These are phyloP conservation scores for Tuberolachnus salignus DNA, from an alignment of 2,888 invertebrate species.

Conservation along the genomic window DNA sequence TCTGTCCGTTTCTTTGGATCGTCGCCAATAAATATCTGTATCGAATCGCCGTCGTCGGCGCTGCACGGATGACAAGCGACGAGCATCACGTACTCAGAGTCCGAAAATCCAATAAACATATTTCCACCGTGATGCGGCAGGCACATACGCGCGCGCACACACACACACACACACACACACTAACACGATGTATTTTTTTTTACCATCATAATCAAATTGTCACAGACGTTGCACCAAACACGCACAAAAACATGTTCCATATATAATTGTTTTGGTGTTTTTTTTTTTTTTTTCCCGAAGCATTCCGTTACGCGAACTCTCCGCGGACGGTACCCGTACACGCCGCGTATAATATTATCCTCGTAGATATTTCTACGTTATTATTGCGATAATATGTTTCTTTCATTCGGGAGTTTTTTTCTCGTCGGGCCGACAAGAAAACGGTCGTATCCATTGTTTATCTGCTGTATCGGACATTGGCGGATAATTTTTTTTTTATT, in stretches of 20 bases:
- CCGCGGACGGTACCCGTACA: background rate
- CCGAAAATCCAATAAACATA: slow-evolving; percentile 42
- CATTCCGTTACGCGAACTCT: slow-evolving; percentile 39
- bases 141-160: background rate
- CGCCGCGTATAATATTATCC: too few species aligned
- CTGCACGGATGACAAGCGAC: slow-evolving; percentile 5
- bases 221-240: slow-evolving; percentile 19
- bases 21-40: slow-evolving; percentile 18
- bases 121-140: background rate
- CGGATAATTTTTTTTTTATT: slow-evolving; percentile 20
- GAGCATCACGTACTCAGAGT: slow-evolving; percentile 6
- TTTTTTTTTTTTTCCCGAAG: slow-evolving; percentile 2
- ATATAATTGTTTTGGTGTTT: background rate
- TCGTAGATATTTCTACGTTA: background rate
- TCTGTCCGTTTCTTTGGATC: background rate
- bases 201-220: slow-evolving; percentile 38
- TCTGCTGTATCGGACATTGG: slow-evolving; percentile 39
- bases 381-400: background rate
- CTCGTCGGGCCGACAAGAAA: slow-evolving; percentile 17
- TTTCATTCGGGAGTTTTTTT: slow-evolving; percentile 17
- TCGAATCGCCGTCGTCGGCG: slow-evolving; percentile 23
- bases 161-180: background rate
- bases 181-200: background rate
- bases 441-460: slow-evolving; percentile 46
- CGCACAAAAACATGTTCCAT: background rate